Evolutionary conservation across 2,797 vertebrate species (phyloP).

Genomic region (Lemur catta): DNA sequence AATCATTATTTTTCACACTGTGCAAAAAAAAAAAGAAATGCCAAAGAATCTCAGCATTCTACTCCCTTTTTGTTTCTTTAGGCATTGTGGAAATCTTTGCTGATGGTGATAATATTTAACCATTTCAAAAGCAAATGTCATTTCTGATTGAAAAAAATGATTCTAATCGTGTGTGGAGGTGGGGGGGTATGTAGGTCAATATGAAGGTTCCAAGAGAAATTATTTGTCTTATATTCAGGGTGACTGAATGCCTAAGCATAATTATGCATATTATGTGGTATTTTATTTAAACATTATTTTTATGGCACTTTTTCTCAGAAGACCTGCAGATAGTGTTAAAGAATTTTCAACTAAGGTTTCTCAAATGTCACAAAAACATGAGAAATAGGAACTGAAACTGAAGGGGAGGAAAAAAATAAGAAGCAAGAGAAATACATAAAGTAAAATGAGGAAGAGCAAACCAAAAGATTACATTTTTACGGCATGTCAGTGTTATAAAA

Average conservation of each 20-base stretch:
- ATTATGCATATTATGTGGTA: neutral
- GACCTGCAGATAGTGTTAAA: neutral
- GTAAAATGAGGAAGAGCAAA: neutral
- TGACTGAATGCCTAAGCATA: constrained; percentile 28
- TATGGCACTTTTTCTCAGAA: constrained; percentile 33
- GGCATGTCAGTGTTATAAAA: neutral
- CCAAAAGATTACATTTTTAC: neutral
- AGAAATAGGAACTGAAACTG: neutral
- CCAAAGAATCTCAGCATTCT: neutral
- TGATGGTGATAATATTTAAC: constrained; percentile 38
- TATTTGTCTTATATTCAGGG: neutral
- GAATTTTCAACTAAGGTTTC: constrained; percentile 10
- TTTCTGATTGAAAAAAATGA: neutral
- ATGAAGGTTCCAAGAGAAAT: constrained; percentile 14
- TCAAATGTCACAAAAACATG: constrained; percentile 43
- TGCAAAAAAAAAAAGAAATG: neutral
- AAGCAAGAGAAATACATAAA: neutral
- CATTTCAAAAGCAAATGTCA: constrained; percentile 51
- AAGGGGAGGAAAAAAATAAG: neutral
- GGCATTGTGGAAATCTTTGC: constrained; percentile 42
- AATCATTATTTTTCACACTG: constrained; percentile 34
- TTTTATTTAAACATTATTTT: constrained; percentile 27
- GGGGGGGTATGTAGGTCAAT: neutral
- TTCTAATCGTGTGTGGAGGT: neutral
- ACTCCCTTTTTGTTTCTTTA: constrained; percentile 58